Evolutionary conservation across 1,140 invertebrate species (phyloP).

Genomic region (Drosophila quadrilineata): DNA sequence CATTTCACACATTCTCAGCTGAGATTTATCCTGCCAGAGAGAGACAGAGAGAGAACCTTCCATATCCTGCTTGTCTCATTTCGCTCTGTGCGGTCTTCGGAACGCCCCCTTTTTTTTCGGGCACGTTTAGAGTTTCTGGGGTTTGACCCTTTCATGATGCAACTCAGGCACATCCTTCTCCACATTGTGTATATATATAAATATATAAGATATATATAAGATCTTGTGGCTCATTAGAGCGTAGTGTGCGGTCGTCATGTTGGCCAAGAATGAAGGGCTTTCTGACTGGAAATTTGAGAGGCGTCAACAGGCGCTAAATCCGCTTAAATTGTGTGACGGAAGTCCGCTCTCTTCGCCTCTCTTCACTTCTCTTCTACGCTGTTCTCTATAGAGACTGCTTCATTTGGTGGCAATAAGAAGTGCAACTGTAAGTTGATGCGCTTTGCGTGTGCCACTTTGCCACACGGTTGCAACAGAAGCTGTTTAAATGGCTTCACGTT

Average conservation of each 20-base stretch:
- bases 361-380: constrained; percentile 1
- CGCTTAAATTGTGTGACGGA: constrained; percentile 64
- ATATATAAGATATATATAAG: too few relatives aligned
- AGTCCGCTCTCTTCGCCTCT: constrained; percentile 22
- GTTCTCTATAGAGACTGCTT: constrained; percentile 10
- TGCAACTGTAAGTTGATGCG: constrained; percentile 17
- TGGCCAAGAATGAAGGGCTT: constrained; percentile 50
- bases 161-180: too few relatives aligned
- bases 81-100: constrained; percentile 34
- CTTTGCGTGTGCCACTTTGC: constrained; percentile 34
- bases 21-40: too few relatives aligned
- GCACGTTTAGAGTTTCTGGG: constrained; percentile 38
- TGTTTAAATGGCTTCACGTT: constrained; percentile 53
- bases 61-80: background rate
- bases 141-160: constrained; percentile 47
- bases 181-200: too few relatives aligned
- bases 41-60: constrained; percentile 15
- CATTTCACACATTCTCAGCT: constrained; percentile 38
- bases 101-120: constrained; percentile 20
- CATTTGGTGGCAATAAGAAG: background rate
- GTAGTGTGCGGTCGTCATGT: constrained; percentile 35
- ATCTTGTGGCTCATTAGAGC: constrained; percentile 56
- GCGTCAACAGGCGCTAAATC: constrained; percentile 80
- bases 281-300: constrained; percentile 75
- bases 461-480: constrained; percentile 49